Percentiles rank a stretch among this genome's conserved stretches.
These are phyloP conservation scores for Brachionichthys hirsutus DNA, from an alignment of 2,113 vertebrate genomes.

Conservation along the genomic window DNA sequence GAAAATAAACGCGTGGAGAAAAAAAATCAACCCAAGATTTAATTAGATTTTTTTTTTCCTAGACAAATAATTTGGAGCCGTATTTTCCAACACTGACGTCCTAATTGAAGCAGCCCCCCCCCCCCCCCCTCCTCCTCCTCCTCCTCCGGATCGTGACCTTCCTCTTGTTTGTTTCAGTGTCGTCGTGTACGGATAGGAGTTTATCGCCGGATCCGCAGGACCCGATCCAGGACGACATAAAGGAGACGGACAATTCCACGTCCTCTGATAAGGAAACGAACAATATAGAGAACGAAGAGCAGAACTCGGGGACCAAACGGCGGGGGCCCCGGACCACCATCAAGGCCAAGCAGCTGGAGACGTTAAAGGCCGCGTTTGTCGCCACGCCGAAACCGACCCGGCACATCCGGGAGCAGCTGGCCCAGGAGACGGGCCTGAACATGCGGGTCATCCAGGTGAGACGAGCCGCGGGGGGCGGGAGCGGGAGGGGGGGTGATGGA, in stretches of 20 bases:
- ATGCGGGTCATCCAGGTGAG: slow-evolving; percentile 97
- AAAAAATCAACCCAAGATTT: no score
- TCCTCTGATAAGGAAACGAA: slow-evolving; percentile 97
- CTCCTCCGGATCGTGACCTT: slow-evolving; percentile 49
- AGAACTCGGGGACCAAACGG: slow-evolving; percentile 91
- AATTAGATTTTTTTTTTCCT: no score
- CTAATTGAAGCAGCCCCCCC: no score
- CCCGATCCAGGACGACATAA: slow-evolving; percentile 90
- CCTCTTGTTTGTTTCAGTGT: slow-evolving; percentile 80
- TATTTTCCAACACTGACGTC: no score
- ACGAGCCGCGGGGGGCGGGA: slow-evolving; percentile 7
- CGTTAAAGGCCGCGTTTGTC: slow-evolving; percentile 94
- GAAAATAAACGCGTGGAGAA: no score
- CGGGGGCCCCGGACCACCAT: slow-evolving; percentile 96
- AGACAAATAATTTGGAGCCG: no score
- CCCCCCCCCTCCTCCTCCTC: neutral
- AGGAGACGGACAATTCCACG: slow-evolving; percentile 96
- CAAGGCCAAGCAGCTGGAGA: slow-evolving; percentile 98
- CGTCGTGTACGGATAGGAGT: slow-evolving; percentile 97
- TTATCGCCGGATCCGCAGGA: slow-evolving; percentile 96
- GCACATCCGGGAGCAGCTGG: slow-evolving; percentile 96
- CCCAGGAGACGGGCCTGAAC: slow-evolving; percentile 96
- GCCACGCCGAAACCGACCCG: slow-evolving; percentile 96
- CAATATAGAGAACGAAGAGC: slow-evolving; percentile 96
- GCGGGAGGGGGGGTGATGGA: slow-evolving; percentile 24